Conservation (phyloP, 2,797 vertebrate species). For the Sciurus vulgaris region DNA sequence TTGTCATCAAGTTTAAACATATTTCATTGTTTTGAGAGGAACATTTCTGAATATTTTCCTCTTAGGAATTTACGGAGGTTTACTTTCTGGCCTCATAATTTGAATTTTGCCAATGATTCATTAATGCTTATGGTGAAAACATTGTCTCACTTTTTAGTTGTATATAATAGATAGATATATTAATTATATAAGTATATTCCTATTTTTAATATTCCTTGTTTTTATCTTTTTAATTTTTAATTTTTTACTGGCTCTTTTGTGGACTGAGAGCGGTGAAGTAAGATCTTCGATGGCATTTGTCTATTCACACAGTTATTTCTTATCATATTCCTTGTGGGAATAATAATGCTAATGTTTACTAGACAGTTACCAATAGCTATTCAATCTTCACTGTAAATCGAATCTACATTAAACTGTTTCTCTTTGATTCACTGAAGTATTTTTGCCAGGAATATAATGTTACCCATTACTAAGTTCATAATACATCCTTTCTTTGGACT, state of each 20-base stretch:
- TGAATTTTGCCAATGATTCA: not conserved
- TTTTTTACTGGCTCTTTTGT: not conserved
- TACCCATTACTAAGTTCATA: not conserved
- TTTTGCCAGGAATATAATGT: not conserved
- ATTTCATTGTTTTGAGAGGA: not conserved
- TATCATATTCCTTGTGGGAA: not conserved
- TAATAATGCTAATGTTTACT: not conserved
- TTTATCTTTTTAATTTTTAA: not conserved
- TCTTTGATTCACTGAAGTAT: not conserved
- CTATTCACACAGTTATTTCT: not conserved
- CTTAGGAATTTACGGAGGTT: not conserved
- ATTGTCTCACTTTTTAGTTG: not conserved
- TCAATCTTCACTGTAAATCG: too few species aligned
- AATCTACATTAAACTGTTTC: too few species aligned
- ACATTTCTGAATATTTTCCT: not conserved
- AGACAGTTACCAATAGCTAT: not conserved
- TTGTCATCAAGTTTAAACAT: slow-evolving; percentile 21
- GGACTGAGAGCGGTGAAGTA: not conserved
- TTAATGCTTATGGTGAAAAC: not conserved
- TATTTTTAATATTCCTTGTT: not conserved
- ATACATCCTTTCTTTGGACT: not conserved
- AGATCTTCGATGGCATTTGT: not conserved
- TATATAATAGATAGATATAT: not conserved
- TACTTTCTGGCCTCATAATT: not conserved
- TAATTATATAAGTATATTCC: not conserved